These are phyloP conservation scores for Stegana nigrithorax DNA, from an alignment of 2,888 invertebrate species.

Conservation along the genomic window DNA sequence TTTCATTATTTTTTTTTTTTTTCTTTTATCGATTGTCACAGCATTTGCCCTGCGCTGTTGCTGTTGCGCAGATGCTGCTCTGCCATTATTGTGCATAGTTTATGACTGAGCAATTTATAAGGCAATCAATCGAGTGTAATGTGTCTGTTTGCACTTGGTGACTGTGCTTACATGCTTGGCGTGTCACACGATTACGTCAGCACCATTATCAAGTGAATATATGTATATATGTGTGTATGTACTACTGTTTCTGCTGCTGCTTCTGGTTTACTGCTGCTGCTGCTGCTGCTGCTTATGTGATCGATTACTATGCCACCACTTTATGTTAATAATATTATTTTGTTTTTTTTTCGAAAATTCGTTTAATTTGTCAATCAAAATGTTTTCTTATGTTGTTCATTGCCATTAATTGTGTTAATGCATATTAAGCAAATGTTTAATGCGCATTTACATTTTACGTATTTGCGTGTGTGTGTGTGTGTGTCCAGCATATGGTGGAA, in stretches of 20 bases:
- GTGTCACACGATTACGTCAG: neutral
- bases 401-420: neutral
- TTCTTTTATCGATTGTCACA: no score
- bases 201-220: neutral
- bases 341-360: neutral
- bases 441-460: neutral
- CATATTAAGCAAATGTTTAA: neutral
- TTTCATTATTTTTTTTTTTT: neutral
- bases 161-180: no score
- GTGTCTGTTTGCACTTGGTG: neutral
- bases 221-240: no score
- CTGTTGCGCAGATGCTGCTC: neutral
- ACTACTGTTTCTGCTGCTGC: no score
- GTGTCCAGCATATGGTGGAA: no score
- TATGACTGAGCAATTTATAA: neutral
- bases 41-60: neutral
- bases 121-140: neutral
- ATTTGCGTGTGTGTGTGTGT: neutral
- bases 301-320: no score
- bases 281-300: no score
- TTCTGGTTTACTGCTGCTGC: no score
- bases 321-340: neutral
- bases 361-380: neutral
- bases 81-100: neutral
- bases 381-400: neutral